These are phyloP conservation scores for Acromyrmex charruanus DNA, from an alignment of 1,140 invertebrate species.

Conservation along the genomic window DNA sequence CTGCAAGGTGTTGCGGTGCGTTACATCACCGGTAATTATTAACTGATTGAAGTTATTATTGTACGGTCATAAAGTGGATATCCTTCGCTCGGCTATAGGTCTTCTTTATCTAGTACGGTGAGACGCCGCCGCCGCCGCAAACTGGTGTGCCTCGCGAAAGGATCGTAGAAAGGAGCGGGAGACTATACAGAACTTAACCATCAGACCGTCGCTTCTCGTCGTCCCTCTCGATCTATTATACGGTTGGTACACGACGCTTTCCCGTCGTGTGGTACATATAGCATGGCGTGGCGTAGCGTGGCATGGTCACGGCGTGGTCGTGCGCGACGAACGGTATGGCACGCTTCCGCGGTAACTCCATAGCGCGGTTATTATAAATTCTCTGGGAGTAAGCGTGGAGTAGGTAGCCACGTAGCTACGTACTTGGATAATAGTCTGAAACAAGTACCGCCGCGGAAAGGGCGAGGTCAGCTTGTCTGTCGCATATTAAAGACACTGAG, in stretches of 20 bases:
- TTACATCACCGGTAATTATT: slow-evolving; percentile 56
- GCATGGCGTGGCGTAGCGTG: background rate
- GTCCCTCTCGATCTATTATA: slow-evolving; percentile 59
- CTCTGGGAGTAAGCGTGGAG: slow-evolving; percentile 77
- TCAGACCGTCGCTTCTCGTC: slow-evolving; percentile 51
- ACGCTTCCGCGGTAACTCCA: slow-evolving; percentile 71
- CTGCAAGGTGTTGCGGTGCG: background rate
- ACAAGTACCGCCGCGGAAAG: slow-evolving; percentile 81
- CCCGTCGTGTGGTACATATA: slow-evolving; percentile 19
- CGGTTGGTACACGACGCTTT: slow-evolving; percentile 15
- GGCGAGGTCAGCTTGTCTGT: slow-evolving; percentile 82
- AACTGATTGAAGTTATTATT: slow-evolving; percentile 70
- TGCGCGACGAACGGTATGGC: slow-evolving; percentile 72
- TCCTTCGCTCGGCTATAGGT: background rate
- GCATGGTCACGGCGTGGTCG: slow-evolving; percentile 49
- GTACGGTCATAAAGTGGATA: slow-evolving; percentile 38
- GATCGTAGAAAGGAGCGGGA: background rate
- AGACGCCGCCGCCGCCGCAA: background rate
- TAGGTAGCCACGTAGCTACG: slow-evolving; percentile 75
- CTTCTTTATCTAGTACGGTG: slow-evolving; percentile 3
- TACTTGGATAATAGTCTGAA: slow-evolving; percentile 82
- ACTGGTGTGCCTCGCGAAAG: background rate
- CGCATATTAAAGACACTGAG: slow-evolving; percentile 82
- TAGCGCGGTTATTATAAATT: slow-evolving; percentile 83
- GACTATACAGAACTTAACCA: slow-evolving; percentile 10